A percentile compares a stretch with the other conserved stretches of the same genome.
These are phyloP conservation scores for Geotrupes spiniger DNA, from an alignment of 2,888 invertebrate species.

Conservation along the genomic window DNA sequence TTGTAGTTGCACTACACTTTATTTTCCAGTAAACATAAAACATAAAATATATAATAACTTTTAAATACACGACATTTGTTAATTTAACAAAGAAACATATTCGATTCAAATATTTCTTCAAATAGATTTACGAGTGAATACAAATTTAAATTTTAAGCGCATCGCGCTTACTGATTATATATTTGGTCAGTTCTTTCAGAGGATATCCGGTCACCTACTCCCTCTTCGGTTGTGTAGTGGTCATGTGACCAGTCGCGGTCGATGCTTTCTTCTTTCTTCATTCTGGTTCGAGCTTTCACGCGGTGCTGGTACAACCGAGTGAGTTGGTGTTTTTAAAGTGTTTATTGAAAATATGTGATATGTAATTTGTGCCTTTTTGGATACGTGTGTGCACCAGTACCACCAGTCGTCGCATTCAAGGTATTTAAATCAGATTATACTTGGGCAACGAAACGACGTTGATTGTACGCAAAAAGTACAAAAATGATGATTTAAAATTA, in stretches of 20 bases:
- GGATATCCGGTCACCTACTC: conserved; percentile 44
- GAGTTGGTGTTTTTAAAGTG: conserved; percentile 7
- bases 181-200: conserved; percentile 24
- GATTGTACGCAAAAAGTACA: no score
- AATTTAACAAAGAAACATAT: no score
- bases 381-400: background rate
- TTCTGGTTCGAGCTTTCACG: conserved; percentile 36
- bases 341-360: conserved; percentile 8
- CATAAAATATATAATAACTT: no score
- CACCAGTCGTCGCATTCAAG: conserved; percentile 25
- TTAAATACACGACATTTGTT: no score
- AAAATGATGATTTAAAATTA: no score
- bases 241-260: conserved; percentile 40
- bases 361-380: conserved; percentile 10
- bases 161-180: background rate
- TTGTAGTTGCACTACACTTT: no score
- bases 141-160: no score
- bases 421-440: conserved; percentile 28
- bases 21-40: no score
- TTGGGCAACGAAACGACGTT: no score
- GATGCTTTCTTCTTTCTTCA: conserved; percentile 43
- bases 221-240: conserved; percentile 33
- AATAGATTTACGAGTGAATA: no score
- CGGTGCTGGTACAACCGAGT: conserved; percentile 10
- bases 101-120: no score